These are phyloP conservation scores for Synanthedon vespiformis DNA, from an alignment of 2,888 invertebrate species.

Conservation along the genomic window DNA sequence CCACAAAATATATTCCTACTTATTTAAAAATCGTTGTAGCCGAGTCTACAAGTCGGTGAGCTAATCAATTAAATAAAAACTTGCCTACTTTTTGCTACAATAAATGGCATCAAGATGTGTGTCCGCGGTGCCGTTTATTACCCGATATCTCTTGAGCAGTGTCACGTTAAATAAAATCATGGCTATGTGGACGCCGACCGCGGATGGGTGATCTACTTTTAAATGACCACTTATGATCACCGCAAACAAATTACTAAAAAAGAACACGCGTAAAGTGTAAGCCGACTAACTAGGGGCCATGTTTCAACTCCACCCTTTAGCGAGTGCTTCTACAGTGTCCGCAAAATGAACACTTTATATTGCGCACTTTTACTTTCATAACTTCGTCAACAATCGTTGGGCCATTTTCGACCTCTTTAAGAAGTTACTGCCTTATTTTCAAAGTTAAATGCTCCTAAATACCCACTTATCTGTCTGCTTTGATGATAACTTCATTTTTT, in stretches of 20 bases:
- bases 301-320: constrained; percentile 17
- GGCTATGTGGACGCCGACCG: constrained; percentile 24
- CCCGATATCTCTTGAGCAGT: constrained; percentile 53
- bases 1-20: constrained; percentile 13
- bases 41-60: constrained; percentile 11
- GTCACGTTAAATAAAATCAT: constrained; percentile 53
- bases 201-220: constrained; percentile 48
- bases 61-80: constrained; percentile 43
- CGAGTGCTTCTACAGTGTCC: constrained; percentile 9
- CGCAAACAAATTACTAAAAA: constrained; percentile 45
- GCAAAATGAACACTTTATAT: neutral
- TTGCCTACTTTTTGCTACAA: constrained; percentile 29
- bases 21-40: constrained; percentile 12
- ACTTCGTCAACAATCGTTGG: neutral
- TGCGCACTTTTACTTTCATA: neutral
- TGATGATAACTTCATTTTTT: constrained; percentile 3
- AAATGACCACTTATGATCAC: constrained; percentile 45
- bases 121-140: constrained; percentile 38
- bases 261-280: constrained; percentile 18
- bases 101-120: constrained; percentile 44
- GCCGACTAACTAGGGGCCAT: constrained; percentile 22
- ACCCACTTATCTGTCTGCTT: neutral
- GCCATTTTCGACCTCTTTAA: neutral
- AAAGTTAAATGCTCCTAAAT: neutral
- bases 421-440: neutral